Evolutionary conservation across 2,113 vertebrate species (phyloP).

Genomic region (Phalacrocorax carbo): DNA sequence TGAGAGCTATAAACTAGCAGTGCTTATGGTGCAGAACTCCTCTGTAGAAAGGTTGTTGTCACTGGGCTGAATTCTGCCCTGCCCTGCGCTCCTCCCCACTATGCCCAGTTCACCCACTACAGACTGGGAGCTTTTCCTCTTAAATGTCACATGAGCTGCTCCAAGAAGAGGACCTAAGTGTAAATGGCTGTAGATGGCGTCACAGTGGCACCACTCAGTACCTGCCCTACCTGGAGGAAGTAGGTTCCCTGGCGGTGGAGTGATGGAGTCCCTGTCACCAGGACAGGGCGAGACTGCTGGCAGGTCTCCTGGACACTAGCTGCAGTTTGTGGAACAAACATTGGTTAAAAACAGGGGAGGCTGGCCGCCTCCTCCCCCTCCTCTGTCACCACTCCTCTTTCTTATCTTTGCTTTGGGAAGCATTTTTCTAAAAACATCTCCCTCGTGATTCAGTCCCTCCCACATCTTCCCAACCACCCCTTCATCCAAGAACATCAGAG

Average conservation of each 20-base stretch:
- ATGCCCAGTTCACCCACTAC: neutral
- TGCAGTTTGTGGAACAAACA: neutral
- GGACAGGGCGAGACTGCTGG: rapidly evolving
- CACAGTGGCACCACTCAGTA: neutral
- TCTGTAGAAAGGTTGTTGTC: neutral
- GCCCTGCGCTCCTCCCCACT: neutral
- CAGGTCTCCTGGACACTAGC: neutral
- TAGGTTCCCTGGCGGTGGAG: neutral
- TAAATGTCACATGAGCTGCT: neutral
- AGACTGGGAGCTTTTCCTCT: neutral
- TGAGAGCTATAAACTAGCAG: neutral
- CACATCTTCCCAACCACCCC: neutral
- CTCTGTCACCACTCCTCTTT: neutral
- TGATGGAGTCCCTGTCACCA: neutral
- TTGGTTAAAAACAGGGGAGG: neutral
- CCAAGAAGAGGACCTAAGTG: neutral
- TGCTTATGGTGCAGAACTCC: neutral
- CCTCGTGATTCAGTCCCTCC: neutral
- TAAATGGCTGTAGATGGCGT: neutral
- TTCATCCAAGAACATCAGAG: conserved; percentile 8
- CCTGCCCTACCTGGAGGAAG: neutral
- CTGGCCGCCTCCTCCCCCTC: neutral
- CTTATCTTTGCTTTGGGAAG: neutral
- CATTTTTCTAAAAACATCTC: conserved; percentile 3
- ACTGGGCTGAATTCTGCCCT: neutral